Conservation (phyloP, 1,140 invertebrate species). For the honey bee (Apis mellifera) region Amel_HAv3.1 CM009936.2:10167501-10168000, state of each 20-base stretch:
- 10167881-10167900: background rate
- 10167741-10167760: background rate
- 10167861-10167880: too few relatives aligned
- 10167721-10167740: background rate
- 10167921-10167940: background rate
- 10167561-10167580: background rate
- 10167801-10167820: too few relatives aligned
- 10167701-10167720: background rate
- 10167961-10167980: background rate
- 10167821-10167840: too few relatives aligned
- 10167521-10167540: slow-evolving; percentile 6
- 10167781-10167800: too few relatives aligned
- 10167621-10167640: background rate
- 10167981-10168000: slow-evolving; percentile 15
- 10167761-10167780: background rate
- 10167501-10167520: slow-evolving; percentile 39
- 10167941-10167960: background rate
- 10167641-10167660: too few relatives aligned
- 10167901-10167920: background rate
- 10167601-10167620: background rate
- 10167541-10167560: background rate
- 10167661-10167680: too few relatives aligned
- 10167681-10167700: too few relatives aligned
- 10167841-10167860: too few relatives aligned
- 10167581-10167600: background rate